Evolutionary conservation across 2,113 vertebrate genomes (phyloP).

Genomic region (Ramphastos sulfuratus): DNA sequence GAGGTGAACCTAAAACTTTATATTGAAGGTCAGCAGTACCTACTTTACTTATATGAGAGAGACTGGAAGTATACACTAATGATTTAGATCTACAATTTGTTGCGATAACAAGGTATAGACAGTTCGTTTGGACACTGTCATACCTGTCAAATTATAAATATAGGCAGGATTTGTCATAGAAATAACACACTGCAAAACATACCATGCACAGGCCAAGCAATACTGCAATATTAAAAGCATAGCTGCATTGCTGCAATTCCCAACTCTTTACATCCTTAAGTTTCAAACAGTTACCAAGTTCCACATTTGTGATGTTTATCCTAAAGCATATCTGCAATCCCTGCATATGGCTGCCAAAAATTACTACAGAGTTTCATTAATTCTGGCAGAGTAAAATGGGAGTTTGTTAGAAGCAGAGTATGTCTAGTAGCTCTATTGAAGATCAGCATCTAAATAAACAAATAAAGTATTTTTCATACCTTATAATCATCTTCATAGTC

Average conservation of each 20-base stretch:
- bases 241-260: neutral
- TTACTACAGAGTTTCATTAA: neutral
- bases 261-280: neutral
- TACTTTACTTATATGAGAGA: no score
- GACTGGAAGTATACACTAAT: no score
- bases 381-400: neutral
- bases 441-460: neutral
- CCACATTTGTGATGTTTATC: neutral
- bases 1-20: no score
- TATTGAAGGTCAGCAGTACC: no score
- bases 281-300: neutral
- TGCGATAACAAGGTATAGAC: no score
- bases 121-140: no score
- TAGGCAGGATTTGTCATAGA: neutral
- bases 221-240: neutral
- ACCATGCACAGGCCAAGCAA: neutral
- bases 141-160: no score
- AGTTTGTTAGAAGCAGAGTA: neutral
- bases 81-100: no score
- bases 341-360: neutral
- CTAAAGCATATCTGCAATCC: neutral
- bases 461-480: slow-evolving; percentile 63
- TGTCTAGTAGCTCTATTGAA: neutral
- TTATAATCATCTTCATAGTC: slow-evolving; percentile 65
- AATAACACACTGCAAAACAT: neutral